Evolutionary conservation across 2,797 vertebrate genomes (phyloP), one percentile per base, ranked within the genome.

Genomic region (Coranthus polyacanthus): DNA sequence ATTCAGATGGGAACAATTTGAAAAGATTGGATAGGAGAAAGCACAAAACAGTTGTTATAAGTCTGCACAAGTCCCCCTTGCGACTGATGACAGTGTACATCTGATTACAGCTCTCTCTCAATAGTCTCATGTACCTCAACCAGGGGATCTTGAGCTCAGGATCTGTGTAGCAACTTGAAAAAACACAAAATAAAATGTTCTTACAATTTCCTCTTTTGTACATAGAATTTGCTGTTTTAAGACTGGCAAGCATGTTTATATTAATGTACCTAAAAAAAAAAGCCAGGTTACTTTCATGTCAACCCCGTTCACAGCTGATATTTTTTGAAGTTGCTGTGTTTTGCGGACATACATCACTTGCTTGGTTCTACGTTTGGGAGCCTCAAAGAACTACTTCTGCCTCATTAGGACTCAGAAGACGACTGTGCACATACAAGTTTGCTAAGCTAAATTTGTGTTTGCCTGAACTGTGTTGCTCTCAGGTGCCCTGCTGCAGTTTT

Each of bases 1-100:
- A 90, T 78, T 87, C 82, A 86, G 67, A 86, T 81, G 72, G 73
- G 79, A 88, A 79, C 72, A 70, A 82, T 84, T 83, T 44, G 4
- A 79, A 72, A 75, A 83, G 65, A 80, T 64, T 68, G 77, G 55
- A 83, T 55, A 5, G 71, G 54, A 82, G 66, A 75, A 68, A 77
- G 62, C 53, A 63, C 63, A 78, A 83, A 83, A 84, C 78, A 81
- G 59, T 81, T 78, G 57, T 38, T 74, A 47, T 16, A 78, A 85
- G 37, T 59, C 62, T 21, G n/a, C 55, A 53, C 39, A 72, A 56
- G 67, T 69, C 75, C 1, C n/a, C 75, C 47, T 22, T 7, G 56
- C 37, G 1, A 68, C 61, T 43, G 21, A 68, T 42, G 51, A 63
- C 52, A 45, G 63, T 68, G 74, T 36, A 75, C 75, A 43, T 58